Percentiles rank a stretch among this genome's conserved stretches.
Conservation (phyloP, 1,140 invertebrate genomes). For the Ceratina australensis region DNA sequence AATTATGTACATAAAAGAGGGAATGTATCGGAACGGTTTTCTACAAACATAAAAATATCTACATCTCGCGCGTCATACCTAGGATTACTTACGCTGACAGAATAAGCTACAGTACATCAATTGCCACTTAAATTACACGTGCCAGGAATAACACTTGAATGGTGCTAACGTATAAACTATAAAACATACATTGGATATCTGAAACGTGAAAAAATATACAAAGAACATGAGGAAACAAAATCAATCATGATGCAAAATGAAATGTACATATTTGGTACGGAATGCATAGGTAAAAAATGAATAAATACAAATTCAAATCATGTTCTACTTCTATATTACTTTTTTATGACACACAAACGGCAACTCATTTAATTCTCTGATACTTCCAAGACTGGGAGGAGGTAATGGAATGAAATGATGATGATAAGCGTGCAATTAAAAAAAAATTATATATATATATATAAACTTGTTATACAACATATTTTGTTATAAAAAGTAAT, state of each 20-base stretch:
- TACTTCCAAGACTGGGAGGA: slow-evolving; percentile 12
- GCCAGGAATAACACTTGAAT: slow-evolving; percentile 69
- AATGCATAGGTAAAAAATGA: slow-evolving; percentile 19
- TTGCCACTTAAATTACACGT: slow-evolving; percentile 67
- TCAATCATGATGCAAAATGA: slow-evolving; percentile 49
- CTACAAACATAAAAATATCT: slow-evolving; percentile 23
- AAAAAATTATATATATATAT: slow-evolving; percentile 8
- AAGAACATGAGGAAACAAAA: slow-evolving; percentile 56
- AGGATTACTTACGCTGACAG: slow-evolving; percentile 65
- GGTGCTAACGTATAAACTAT: slow-evolving; percentile 70
- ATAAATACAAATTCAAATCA: slow-evolving; percentile 39
- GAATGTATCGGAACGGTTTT: background rate
- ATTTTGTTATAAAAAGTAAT: slow-evolving; percentile 16
- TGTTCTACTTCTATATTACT: slow-evolving; percentile 52
- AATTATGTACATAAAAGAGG: slow-evolving; percentile 35
- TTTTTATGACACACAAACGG: slow-evolving; percentile 4
- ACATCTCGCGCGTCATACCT: slow-evolving; percentile 53
- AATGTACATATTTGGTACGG: slow-evolving; percentile 16
- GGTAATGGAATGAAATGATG: slow-evolving; percentile 38
- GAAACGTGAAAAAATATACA: slow-evolving; percentile 71
- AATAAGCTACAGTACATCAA: slow-evolving; percentile 64
- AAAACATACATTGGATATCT: slow-evolving; percentile 69
- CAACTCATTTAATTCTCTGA: background rate
- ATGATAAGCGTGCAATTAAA: slow-evolving; percentile 52
- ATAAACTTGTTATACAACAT: slow-evolving; percentile 1